Evolutionary conservation across 2,888 invertebrate genomes (phyloP), one percentile per base, ranked within the genome.

Genomic region (Mactromeris polynyma): DNA sequence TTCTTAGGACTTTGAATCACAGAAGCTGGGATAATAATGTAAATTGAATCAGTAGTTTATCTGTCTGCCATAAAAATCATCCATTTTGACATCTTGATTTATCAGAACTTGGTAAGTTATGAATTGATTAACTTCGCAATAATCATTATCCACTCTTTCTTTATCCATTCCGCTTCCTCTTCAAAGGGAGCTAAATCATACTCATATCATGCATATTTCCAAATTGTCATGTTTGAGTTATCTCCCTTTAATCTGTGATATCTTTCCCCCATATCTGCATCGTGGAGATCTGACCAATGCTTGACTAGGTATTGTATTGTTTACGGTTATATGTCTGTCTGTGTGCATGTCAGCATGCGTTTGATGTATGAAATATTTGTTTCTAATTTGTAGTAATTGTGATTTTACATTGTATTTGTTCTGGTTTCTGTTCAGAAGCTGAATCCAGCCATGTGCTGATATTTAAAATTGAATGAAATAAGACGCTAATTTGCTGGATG

Each of bases 271-370:
- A 80, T n/a, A 58, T 86, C 78, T 90, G 90, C 90, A 92, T 89
- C 81, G 82, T 89, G 89, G 83, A 92, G 92, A 80, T 92, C 92
- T 87, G 90, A 92, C 54, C 92, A 90, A 38, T 87, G 87, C 86
- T 86, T 92, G 77, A 36, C 83, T 51, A 92, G 92, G 92, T 92
- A 92, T 58, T 54, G 58, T 33, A 73, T 73, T 33, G 31, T 26
- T 36, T 26, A 33, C 36, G 73, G 73, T 73, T 2, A 73, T 19
- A 11, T 73, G 73, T 73, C 33, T 33, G 73, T 73, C 3, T 19
- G 33, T 73, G 7, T 19, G 73, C 36, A 33, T 14, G 73, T 73
- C 19, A 14, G 73, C 36, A 73, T 73, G 36, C 19, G 36, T 36
- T 11, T 33, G 9, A 36, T 73, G 73, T 33, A 73, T 36, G 36